Evolutionary conservation across 2,888 invertebrate species (phyloP).

Genomic region (Folsomia manolachei): DNA sequence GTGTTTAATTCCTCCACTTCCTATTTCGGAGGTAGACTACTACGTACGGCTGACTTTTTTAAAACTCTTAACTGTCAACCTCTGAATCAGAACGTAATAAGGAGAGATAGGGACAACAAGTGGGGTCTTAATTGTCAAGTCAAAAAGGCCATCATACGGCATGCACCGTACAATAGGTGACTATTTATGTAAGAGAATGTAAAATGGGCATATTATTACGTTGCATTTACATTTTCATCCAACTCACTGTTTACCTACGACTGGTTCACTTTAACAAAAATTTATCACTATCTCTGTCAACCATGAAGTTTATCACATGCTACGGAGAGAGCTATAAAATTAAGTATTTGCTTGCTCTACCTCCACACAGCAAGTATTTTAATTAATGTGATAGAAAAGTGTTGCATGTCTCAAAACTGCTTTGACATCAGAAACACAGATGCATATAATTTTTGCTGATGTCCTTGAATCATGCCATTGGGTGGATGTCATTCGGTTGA

Average conservation of each 20-base stretch:
- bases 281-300: too few relatives aligned
- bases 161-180: too few relatives aligned
- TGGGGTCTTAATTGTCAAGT: not conserved
- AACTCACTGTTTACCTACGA: too few relatives aligned
- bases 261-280: too few relatives aligned
- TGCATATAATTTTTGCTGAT: not conserved
- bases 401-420: not conserved
- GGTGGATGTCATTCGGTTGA: not conserved
- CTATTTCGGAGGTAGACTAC: too few relatives aligned
- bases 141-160: not conserved
- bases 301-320: too few relatives aligned
- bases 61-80: constrained; percentile 16
- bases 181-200: too few relatives aligned
- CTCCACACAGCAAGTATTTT: not conserved
- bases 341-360: too few relatives aligned
- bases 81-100: not conserved
- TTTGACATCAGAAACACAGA: not conserved
- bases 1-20: constrained; percentile 16
- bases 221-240: too few relatives aligned
- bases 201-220: too few relatives aligned
- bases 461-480: not conserved
- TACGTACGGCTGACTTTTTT: not conserved
- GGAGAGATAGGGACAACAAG: not conserved
- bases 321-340: too few relatives aligned
- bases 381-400: not conserved